Evolutionary conservation across 2,888 invertebrate genomes (phyloP).

Genomic region (Athalia cordata): DNA sequence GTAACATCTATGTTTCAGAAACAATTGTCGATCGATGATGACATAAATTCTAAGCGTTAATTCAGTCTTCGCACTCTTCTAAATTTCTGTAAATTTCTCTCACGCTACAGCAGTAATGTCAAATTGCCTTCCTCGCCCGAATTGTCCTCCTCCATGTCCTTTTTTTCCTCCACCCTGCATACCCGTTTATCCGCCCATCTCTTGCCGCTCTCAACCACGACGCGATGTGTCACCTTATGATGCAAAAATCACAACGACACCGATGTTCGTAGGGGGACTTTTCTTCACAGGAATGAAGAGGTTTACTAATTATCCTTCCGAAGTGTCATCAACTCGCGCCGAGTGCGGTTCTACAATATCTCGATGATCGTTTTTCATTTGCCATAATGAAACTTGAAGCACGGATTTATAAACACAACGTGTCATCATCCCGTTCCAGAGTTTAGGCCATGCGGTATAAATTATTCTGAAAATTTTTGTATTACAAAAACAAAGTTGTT

Average conservation of each 20-base stretch:
- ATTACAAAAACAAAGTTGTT: background rate
- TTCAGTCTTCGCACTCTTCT: background rate
- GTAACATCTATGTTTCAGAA: background rate
- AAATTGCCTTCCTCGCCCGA: background rate
- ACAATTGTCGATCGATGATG: conserved; percentile 13
- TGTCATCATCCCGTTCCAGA: background rate
- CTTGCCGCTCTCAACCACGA: background rate
- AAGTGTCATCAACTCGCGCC: conserved; percentile 23
- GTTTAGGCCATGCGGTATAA: background rate
- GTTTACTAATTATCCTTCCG: background rate
- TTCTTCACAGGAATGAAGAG: conserved; percentile 13
- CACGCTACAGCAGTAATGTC: background rate
- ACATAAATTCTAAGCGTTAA: background rate
- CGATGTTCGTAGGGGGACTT: conserved; percentile 23
- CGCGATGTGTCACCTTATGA: background rate
- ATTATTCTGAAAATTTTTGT: background rate
- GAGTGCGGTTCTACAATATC: conserved; percentile 24
- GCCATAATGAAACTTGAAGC: conserved; percentile 9
- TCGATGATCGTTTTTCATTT: conserved; percentile 3
- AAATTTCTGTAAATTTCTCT: conserved; percentile 3
- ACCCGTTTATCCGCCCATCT: conserved; percentile 12
- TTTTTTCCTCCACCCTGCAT: conserved; percentile 21
- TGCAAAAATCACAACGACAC: conserved; percentile 3
- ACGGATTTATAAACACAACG: conserved; percentile 7
- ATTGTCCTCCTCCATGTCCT: background rate